Base-by-base conservation (phyloP, 2,113 vertebrate species). In the Lepisosteus oculatus region DNA sequence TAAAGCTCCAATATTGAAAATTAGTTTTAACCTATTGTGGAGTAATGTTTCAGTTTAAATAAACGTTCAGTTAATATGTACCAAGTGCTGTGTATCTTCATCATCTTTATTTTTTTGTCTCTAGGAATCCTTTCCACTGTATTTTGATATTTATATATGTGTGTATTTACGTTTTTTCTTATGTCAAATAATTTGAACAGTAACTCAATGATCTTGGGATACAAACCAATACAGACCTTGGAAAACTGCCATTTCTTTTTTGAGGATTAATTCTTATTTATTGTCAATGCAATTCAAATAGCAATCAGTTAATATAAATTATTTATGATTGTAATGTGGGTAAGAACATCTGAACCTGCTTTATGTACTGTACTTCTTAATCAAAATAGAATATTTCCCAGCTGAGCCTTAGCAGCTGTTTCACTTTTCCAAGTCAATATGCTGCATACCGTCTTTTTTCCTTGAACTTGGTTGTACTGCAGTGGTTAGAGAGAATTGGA, bases 311-410 rank as follows among this genome's bases (percentile, higher is more conserved):
- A 61, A 44, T 44, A 55, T 62, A 7, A 64, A 51, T 59, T 65
- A 47, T 74, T 59, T 57, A 65, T 66, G 43, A 6, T 65, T 42
- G 5, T 51, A 9, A 9, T 51, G 47, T 51, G 47, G 47, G 47
- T 7, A 61, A 7, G 61, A 29, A 44, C 54, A 65, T 59, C 67
- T 69, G 71, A 69, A 43, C 54, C 47, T 51, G 4, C 51, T 29
- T 54, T 68, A 17, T 29, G 17, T 68, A 13, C 15, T 69, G 13
- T 69, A 64, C 51, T 66, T 59, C 65, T 70, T 59, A 15, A 70
- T 70, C 43, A 65, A 68, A 69, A 55, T 62, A 42, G 55, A 43
- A 64, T 66, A 59, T 59, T 45, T 70, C 17, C 73, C 68, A 65
- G 62, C 59, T 65, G 51, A 15, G 43, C n/a, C 61, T 61, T 62